Evolutionary conservation across 1,140 invertebrate species (phyloP), one percentile per base, ranked within the genome.

Genomic region (Pteromalus puparum): DNA sequence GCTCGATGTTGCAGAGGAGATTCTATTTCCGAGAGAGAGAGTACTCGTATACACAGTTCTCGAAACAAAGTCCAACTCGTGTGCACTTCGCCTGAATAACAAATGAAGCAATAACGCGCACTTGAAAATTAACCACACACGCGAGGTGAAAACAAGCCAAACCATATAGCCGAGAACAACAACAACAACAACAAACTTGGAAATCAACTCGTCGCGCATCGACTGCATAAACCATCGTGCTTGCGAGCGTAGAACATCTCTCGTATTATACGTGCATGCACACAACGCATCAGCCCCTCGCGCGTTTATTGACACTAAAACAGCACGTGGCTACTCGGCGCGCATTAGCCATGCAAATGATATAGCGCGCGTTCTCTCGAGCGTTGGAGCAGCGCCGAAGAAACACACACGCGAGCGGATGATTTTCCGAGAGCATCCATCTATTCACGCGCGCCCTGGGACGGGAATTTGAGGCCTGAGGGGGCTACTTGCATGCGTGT

Each of bases 221-320:
- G 48, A 53, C 48, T 53, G 48, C 48, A 53, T 53, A 53, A 53
- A 53, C 13, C 18, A 53, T 15, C 48, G n/a, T n/a, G n/a, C n/a
- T n/a, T n/a, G 48, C 46, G 2, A 4, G 42, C 10, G 42, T n/a
- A 46, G 13, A 12, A 61, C 53, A 61, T 61, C 26, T 72, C 26
- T n/a, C 21, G 68, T 15, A 26, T 6, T 34, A 34, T n/a, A 34
- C 30, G 68, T 72, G 10, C 30, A 28, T 15, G 65, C 65, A 24
- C 65, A 67, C 15, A 67, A 24, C 65, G 12, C 65, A 67, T 24
- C 7, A 42, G 38, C 38, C 24, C 7, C 30, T 2, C 30, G 18
- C 68, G 68, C 68, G 42, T 73, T 81, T 81, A 81, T 81, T 73
- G 68, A 81, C 70, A 53, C 80, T 75, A 82, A 38, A 61, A 26